Percentiles rank a stretch among this genome's conserved stretches.
Evolutionary conservation across 1,140 invertebrate genomes (phyloP).

Genomic region (Sycophaga agraensis): DNA sequence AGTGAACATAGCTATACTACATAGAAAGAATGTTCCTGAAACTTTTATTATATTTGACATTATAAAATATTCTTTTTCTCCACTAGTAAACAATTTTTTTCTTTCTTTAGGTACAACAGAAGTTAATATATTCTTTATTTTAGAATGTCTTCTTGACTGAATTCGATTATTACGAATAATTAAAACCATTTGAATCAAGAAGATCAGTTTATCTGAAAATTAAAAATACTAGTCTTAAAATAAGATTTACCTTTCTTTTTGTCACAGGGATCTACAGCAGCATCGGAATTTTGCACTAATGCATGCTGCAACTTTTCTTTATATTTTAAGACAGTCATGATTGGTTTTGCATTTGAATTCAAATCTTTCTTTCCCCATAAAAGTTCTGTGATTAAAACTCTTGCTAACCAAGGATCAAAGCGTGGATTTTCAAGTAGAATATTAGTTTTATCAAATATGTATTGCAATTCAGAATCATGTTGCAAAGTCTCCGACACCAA

Average conservation of each 20-base stretch:
- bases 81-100: constrained; percentile 20
- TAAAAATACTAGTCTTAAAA: constrained; percentile 37
- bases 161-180: constrained; percentile 53
- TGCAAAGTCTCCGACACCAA: constrained; percentile 73
- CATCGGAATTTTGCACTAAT: constrained; percentile 38
- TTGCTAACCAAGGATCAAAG: constrained; percentile 71
- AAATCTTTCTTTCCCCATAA: constrained; percentile 78
- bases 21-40: constrained; percentile 71
- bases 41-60: constrained; percentile 41
- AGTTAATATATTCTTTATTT: constrained; percentile 34
- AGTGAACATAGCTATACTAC: constrained; percentile 80
- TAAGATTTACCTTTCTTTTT: constrained; percentile 48
- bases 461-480: constrained; percentile 65
- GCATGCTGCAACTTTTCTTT: constrained; percentile 59
- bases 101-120: constrained; percentile 31
- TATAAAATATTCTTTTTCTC: constrained; percentile 35
- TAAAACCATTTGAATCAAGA: constrained; percentile 46
- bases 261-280: constrained; percentile 27
- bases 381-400: constrained; percentile 77
- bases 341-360: constrained; percentile 68
- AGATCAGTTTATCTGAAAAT: constrained; percentile 43
- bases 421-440: constrained; percentile 68
- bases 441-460: constrained; percentile 64
- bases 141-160: constrained; percentile 38
- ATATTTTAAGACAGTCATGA: constrained; percentile 68